Base-by-base conservation (phyloP, 1,140 invertebrate species). In the Zaprionus inermis region DNA sequence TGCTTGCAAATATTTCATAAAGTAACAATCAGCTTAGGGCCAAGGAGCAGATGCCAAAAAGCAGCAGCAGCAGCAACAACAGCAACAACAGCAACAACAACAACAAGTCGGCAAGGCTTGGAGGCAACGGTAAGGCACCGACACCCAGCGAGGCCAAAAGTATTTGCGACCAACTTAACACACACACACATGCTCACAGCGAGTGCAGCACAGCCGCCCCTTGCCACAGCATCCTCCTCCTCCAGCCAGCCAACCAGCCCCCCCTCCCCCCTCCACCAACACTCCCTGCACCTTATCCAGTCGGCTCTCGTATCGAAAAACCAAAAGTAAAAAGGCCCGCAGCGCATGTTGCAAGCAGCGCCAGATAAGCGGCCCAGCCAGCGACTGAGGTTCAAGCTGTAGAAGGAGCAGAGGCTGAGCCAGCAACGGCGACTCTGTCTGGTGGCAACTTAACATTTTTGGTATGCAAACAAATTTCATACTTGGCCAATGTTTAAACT, bases 401-500 rank as follows among this genome's bases (percentile, higher is more conserved):
- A 5, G 44, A 0, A 32, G 52, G 68, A 63, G 65, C 30, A 24
- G 51, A 18, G 44, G 24, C 41, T 16, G 36, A n/a, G 61, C 36
- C 51, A 18, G 18, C 61, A 52, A 20, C 54, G 20, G n/a, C 54
- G 20, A 28, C 30, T 20, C 5, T 30, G 64, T 52, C 64, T 67
- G 61, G 32, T 68, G 69, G 78, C 85, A 90, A 89, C 85, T 89
- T 89, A 85, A 81, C 85, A 90, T 91, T 88, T 81, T 67, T 76
- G 63, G 76, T 71, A 69, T 61, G 75, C 83, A 79, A 89, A 86
- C 85, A 80, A 91, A 91, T 85, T 91, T 91, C 70, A 91, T 91
- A 91, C 89, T 91, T 91, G 84, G 88, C 89, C 89, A 91, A 91
- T 91, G 89, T 73, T 91, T 90, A 89, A 91, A 85, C 84, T 89